Evolutionary conservation across 2,113 vertebrate genomes (phyloP).

Genomic region (Lathamus discolor): DNA sequence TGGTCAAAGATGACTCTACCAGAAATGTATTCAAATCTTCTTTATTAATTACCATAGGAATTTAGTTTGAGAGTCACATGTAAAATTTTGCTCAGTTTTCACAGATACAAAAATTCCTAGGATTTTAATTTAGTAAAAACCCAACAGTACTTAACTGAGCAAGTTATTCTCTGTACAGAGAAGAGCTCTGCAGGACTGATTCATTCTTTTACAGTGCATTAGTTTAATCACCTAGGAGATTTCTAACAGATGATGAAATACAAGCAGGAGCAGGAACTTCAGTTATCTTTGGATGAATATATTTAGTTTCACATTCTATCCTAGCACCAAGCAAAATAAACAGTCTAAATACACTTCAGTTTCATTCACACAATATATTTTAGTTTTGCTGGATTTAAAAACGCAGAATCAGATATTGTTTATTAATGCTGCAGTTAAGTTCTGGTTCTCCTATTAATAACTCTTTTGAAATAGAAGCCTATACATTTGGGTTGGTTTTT

Average conservation of each 20-base stretch:
- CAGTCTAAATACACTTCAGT: constrained; percentile 41
- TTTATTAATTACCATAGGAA: constrained; percentile 67
- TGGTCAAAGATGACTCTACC: constrained; percentile 60
- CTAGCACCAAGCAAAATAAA: constrained; percentile 57
- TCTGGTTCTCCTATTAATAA: constrained; percentile 3
- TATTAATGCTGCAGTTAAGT: not conserved
- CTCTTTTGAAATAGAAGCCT: not conserved
- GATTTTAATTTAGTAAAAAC: constrained; percentile 61
- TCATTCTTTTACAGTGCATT: constrained; percentile 67
- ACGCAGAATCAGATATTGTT: constrained; percentile 8
- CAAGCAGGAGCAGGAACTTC: constrained; percentile 55
- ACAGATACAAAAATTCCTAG: constrained; percentile 28
- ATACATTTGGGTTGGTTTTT: not conserved
- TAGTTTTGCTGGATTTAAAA: constrained; percentile 64
- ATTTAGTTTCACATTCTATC: constrained; percentile 59
- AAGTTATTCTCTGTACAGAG: constrained; percentile 46
- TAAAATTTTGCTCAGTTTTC: constrained; percentile 23
- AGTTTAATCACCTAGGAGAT: constrained; percentile 69
- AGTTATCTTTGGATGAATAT: constrained; percentile 62
- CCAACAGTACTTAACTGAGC: constrained; percentile 35
- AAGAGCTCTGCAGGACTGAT: constrained; percentile 37
- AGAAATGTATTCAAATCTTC: constrained; percentile 60
- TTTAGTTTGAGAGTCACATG: constrained; percentile 39
- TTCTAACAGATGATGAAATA: constrained; percentile 64
- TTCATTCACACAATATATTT: constrained; percentile 62